These are phyloP conservation scores for Cerceris ruficornis DNA, from an alignment of 2,888 invertebrate species.

Conservation along the genomic window DNA sequence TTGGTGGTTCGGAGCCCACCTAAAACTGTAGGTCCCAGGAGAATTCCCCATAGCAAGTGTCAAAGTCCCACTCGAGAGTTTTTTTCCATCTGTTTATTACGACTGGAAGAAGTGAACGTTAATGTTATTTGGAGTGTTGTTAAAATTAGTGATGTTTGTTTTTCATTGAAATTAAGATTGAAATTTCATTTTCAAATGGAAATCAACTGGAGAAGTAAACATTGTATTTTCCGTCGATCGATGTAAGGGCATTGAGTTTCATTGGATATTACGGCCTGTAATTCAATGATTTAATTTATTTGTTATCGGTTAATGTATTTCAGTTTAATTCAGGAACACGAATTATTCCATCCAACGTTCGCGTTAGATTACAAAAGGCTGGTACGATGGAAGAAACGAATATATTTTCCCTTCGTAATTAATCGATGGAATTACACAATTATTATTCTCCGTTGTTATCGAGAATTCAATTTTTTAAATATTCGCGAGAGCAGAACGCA, in stretches of 20 bases:
- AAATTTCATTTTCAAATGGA: too few relatives aligned
- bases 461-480: conserved; percentile 41
- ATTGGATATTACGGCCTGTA: not conserved
- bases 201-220: not conserved
- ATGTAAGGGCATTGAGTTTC: not conserved
- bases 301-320: conserved; percentile 2
- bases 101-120: too few relatives aligned
- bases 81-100: too few relatives aligned
- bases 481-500: not conserved
- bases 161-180: too few relatives aligned
- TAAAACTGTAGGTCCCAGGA: too few relatives aligned
- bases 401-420: not conserved
- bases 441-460: conserved; percentile 16
- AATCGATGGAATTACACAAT: not conserved
- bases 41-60: too few relatives aligned
- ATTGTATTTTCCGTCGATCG: not conserved
- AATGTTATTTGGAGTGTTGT: too few relatives aligned
- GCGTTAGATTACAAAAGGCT: not conserved
- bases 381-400: conserved; percentile 11
- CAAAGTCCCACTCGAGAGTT: too few relatives aligned
- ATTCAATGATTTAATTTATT: conserved; percentile 23
- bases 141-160: too few relatives aligned
- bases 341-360: not conserved
- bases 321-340: conserved; percentile 5
- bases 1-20: too few relatives aligned